Evolutionary conservation across 1,140 invertebrate genomes (phyloP), one percentile per base, ranked within the genome.

Genomic region (Amyelois transitella): DNA sequence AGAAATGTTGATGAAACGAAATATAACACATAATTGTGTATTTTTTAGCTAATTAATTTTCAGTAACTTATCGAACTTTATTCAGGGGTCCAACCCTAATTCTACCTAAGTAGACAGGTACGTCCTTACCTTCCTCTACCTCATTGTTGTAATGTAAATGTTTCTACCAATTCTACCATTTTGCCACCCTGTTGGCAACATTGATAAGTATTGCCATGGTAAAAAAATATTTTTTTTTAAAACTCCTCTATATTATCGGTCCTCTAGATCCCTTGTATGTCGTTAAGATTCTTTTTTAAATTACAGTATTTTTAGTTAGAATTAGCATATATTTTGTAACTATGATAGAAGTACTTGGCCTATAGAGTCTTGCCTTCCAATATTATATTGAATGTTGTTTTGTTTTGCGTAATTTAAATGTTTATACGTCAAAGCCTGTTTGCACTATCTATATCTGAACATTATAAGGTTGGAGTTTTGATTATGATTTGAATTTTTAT

Each of bases 91-190:
- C 28, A 51, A 51, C 24, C 25, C 10, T 51, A 51, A n/a, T 17
- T 51, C 4, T n/a, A n/a, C n/a, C n/a, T 25, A 51, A 54, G 52
- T 18, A 58, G 20, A 38, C 28, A 58, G 43, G 48, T 52, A 48
- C 51, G 49, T 52, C 53, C 43, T n/a, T 62, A 60, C 66, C 57
- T 62, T 64, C 59, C 59, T 72, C 74, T 76, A 76, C 74, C 74
- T 76, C 74, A 76, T 64, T 72, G 62, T 68, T 64, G 62, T 38
- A 38, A 38, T 38, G 3, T 38, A 38, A 38, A 38, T 14, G 1
- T 38, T 38, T 38, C 32, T 38, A 38, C 32, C 32, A 38, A 38
- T 14, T 38, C 32, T 38, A 38, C 32, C 32, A 56, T 43, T 51
- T 32, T 38, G 47, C 43, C 48, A 54, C 20, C 18, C 8, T 32